These are phyloP conservation scores for Hirtodrosophila histrioides DNA, from an alignment of 2,888 invertebrate species.

Conservation along the genomic window DNA sequence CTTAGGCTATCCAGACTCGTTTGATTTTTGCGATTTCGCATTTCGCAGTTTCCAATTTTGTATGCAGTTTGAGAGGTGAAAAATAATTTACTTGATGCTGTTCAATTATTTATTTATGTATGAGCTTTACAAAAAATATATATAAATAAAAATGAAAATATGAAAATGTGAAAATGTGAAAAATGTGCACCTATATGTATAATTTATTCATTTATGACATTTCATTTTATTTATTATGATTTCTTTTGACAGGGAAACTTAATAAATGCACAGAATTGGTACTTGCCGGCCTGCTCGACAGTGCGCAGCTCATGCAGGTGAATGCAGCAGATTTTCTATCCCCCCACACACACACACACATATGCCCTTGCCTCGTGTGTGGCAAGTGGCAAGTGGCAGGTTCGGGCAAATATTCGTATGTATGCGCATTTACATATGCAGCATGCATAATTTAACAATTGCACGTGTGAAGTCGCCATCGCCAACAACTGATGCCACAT, in stretches of 20 bases:
- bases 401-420: conserved; percentile 4
- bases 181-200: conserved; percentile 11
- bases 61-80: conserved; percentile 1
- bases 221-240: conserved; percentile 45
- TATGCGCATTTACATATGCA: conserved; percentile 36
- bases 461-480: conserved; percentile 58
- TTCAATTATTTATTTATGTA: conserved; percentile 35
- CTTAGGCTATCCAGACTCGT: neutral
- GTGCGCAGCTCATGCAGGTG: conserved; percentile 34
- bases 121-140: conserved; percentile 2
- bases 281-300: neutral
- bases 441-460: conserved; percentile 62
- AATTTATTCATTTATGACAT: conserved; percentile 51
- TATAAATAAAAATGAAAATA: no score
- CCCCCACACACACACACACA: neutral
- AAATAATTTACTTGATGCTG: conserved; percentile 33
- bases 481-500: conserved; percentile 31
- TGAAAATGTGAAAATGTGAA: neutral
- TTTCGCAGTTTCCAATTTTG: neutral
- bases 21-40: neutral
- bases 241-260: conserved; percentile 52
- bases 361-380: conserved; percentile 6
- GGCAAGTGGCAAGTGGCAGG: neutral
- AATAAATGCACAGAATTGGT: conserved; percentile 36
- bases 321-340: conserved; percentile 23